Conservation (phyloP, 2,888 invertebrate species). For the Polydesmus complanatus region DNA sequence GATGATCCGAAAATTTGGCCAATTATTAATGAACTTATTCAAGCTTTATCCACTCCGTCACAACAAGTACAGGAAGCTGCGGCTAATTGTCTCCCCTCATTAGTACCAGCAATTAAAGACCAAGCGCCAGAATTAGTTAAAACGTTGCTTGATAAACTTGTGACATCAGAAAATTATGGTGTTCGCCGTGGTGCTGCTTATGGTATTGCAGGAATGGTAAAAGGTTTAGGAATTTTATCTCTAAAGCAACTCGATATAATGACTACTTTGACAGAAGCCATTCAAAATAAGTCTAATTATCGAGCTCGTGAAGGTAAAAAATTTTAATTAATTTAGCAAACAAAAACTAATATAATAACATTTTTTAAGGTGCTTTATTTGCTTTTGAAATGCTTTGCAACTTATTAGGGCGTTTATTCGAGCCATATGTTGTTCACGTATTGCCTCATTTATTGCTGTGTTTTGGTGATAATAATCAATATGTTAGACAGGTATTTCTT, state of each 20-base stretch:
- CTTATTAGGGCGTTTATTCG: constrained; percentile 89
- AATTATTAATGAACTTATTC: constrained; percentile 79
- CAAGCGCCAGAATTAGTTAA: constrained; percentile 79
- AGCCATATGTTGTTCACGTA: constrained; percentile 96
- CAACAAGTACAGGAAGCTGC: constrained; percentile 97
- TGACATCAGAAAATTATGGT: constrained; percentile 85
- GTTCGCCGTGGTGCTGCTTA: constrained; percentile 92
- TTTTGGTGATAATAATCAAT: constrained; percentile 86
- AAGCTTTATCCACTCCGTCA: constrained; percentile 87
- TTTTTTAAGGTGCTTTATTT: constrained; percentile 63
- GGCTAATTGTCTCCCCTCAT: constrained; percentile 83
- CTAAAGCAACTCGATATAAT: constrained; percentile 92
- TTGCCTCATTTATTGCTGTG: constrained; percentile 85
- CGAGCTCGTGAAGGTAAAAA: constrained; percentile 72
- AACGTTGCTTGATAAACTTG: constrained; percentile 67
- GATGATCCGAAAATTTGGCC: constrained; percentile 79
- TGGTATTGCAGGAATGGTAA: constrained; percentile 85
- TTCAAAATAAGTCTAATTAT: constrained; percentile 93
- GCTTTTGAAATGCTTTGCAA: constrained; percentile 94
- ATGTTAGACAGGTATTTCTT: constrained; percentile 73
- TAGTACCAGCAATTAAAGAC: constrained; percentile 82
- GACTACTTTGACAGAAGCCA: constrained; percentile 78
- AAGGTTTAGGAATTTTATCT: constrained; percentile 90
- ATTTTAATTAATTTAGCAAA: neutral
- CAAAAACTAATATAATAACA: neutral